Evolutionary conservation across 2,888 invertebrate species (phyloP).

Genomic region (Drosophila macrospina): DNA sequence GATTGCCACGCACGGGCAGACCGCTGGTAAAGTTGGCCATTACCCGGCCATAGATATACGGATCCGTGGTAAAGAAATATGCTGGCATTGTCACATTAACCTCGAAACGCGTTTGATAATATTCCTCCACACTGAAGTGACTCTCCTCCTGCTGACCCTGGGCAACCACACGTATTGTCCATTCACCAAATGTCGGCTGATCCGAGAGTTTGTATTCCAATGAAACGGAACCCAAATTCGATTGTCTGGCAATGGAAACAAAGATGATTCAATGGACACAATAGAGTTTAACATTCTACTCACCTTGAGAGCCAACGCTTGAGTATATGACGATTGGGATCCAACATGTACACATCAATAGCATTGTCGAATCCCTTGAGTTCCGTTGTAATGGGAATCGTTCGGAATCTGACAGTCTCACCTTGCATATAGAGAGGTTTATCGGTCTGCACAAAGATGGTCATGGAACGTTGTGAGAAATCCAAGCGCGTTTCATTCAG

Average conservation of each 20-base stretch:
- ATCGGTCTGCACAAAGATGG: constrained; percentile 97
- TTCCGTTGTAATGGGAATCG: constrained; percentile 96
- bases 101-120: constrained; percentile 97
- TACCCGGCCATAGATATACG: constrained; percentile 92
- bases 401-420: constrained; percentile 94
- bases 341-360: constrained; percentile 96
- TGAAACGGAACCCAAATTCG: constrained; percentile 97
- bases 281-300: constrained; percentile 4
- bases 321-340: constrained; percentile 94
- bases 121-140: constrained; percentile 95
- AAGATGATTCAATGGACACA: not conserved
- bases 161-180: constrained; percentile 95
- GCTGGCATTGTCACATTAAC: constrained; percentile 98
- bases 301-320: constrained; percentile 95
- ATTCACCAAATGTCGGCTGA: constrained; percentile 96
- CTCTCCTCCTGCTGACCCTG: constrained; percentile 95
- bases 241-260: constrained; percentile 87
- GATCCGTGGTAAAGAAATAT: constrained; percentile 95
- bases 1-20: constrained; percentile 94
- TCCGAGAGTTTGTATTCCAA: constrained; percentile 95
- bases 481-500: constrained; percentile 93
- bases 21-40: constrained; percentile 98
- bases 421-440: constrained; percentile 98
- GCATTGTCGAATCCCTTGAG: constrained; percentile 95
- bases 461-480: constrained; percentile 96